Evolutionary conservation across 2,888 invertebrate genomes (phyloP), one percentile per base, ranked within the genome.

Genomic region (Eubasilissa splendida): DNA sequence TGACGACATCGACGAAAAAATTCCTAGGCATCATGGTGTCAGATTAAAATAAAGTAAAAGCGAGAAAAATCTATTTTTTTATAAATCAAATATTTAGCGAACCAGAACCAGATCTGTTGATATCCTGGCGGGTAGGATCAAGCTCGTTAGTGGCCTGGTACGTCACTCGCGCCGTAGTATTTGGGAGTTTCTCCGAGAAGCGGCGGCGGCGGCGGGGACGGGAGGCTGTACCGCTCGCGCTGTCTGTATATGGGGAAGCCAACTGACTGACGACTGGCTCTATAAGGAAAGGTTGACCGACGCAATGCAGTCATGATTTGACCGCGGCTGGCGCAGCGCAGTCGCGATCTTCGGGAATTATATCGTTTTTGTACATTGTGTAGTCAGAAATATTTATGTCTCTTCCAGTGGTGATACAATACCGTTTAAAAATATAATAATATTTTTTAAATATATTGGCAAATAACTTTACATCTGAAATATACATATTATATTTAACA

Each of bases 281-380:
- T 71, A 71, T 71, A 71, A 31, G 71, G 71, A 22, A 9, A 71
- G 71, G 53, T 71, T 53, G 71, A 71, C 71, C 71, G 53, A 71
- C 33, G 71, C 71, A 50, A 54, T 71, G 71, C 71, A 71, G 71
- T 71, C 53, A 71, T 71, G 71, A 71, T 71, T 71, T 71, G 68
- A 68, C 68, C 68, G 14, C n/a, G 58, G 11, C 58, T 8, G 11
- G 68, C 33, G 33, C 68, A 14, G 50, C 68, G 12, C 50, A 50
- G 12, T 68, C 68, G 68, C 68, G 68, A 52, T 68, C 68, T 50
- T 50, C 52, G 68, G 68, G 52, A 68, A 68, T 68, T 68, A 68
- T 68, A 68, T 68, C 68, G 68, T 68, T 68, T 68, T 68, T 68
- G 52, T 68, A n/a, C 68, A 52, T 68, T 52, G 68, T 68, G 14